Evolutionary conservation across 1,140 invertebrate species (phyloP), one percentile per base, ranked within the genome.

Genomic region (Proctacanthus coquilletti): DNA sequence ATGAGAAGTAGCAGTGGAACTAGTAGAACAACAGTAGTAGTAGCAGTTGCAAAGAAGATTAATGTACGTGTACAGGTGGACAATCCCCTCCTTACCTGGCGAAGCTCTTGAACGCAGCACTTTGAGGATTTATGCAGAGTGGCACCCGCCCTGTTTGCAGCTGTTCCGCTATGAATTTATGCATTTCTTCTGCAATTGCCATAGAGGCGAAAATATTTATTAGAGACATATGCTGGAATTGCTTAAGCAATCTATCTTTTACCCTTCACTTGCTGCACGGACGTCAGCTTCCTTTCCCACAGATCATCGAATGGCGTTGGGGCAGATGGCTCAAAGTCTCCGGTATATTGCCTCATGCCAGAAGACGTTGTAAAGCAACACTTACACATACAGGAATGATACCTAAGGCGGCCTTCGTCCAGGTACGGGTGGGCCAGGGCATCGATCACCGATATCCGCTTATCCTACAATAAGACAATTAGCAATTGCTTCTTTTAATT

Each of bases 321-420:
- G 31, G 92, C 84, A 33, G 77, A 75, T 11, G 92, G 92, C 65
- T 98, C 94, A 52, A 96, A 86, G 60, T 96, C 91, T 20, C 73
- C 69, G 38, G 84, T 86, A 64, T 92, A 98, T 60, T 91, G 84
- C 41, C 93, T 69, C 42, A 70, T 67, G 13, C 75, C 75, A 42
- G 70, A 71, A 21, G 73, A 72, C 39, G 73, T 77, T 47, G 75
- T 82, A 57, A 80, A 85, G 66, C 95, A 99, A 62, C 95, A 99
- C 52, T 84, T 84, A 69, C 95, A 99, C 95, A 99, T 99, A 62
- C 95, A 98, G 29, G 94, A 98, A 66, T 99, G 95, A 66, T 97
- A 98, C 49, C 95, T 75, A 44, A 98, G 71, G 46, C 95, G 73
- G 34, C 95, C 95, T 63, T 98, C 95, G 54, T 97, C 92, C 39